Percentiles rank a stretch among this genome's conserved stretches.
These are phyloP conservation scores for Isoperla grammatica DNA, from an alignment of 2,888 invertebrate genomes.

Conservation along the genomic window DNA sequence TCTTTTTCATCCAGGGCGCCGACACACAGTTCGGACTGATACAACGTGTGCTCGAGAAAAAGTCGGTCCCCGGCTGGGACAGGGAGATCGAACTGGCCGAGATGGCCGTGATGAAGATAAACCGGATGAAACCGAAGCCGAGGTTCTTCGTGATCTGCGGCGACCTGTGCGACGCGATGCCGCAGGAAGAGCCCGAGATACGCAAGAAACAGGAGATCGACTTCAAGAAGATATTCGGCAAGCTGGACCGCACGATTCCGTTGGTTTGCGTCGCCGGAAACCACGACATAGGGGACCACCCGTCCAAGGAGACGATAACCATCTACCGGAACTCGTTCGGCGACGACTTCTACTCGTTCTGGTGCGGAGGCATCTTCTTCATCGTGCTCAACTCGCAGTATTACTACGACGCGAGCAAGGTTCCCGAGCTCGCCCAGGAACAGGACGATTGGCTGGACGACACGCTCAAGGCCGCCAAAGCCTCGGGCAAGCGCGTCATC, in stretches of 20 bases:
- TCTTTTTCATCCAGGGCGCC: constrained; percentile 46
- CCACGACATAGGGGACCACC: constrained; percentile 48
- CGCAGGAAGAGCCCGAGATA: constrained; percentile 34
- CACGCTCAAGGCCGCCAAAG: constrained; percentile 35
- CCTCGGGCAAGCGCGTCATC: constrained; percentile 38
- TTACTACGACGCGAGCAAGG: constrained; percentile 36
- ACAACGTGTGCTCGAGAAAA: constrained; percentile 38
- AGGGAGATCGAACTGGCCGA: constrained; percentile 42
- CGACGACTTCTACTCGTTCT: constrained; percentile 48
- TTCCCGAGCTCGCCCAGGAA: constrained; percentile 38
- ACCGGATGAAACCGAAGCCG: constrained; percentile 44
- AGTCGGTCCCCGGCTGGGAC: constrained; percentile 41
- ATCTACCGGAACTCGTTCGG: constrained; percentile 41
- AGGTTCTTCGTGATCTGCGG: constrained; percentile 48
- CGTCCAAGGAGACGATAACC: constrained; percentile 41
- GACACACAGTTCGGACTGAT: constrained; percentile 48
- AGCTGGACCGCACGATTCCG: constrained; percentile 43
- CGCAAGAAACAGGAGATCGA: constrained; percentile 42
- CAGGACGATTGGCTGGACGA: constrained; percentile 45
- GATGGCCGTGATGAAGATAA: constrained; percentile 42
- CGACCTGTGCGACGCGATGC: constrained; percentile 47
- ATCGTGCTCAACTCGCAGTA: constrained; percentile 48
- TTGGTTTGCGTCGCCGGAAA: constrained; percentile 49
- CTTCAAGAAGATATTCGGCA: constrained; percentile 40
- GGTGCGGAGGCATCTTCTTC: constrained; percentile 46